Evolutionary conservation across 2,888 invertebrate genomes (phyloP).

Genomic region (Agriopis aurantiaria): DNA sequence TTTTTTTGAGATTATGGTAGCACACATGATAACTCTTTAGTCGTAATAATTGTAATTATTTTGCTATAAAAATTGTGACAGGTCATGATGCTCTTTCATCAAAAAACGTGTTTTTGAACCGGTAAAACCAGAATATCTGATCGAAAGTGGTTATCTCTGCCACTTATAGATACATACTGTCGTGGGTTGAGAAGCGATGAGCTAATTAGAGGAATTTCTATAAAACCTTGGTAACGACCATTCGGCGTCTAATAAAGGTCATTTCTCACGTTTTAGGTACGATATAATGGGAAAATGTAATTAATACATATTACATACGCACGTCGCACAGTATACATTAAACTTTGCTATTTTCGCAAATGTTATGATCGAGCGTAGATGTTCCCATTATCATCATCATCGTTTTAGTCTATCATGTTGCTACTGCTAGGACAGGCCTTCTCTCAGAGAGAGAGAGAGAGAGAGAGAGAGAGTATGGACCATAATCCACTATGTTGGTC

Average conservation of each 20-base stretch:
- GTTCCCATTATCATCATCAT: too few species aligned
- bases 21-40: background rate
- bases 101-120: background rate
- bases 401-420: too few species aligned
- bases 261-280: background rate
- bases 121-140: background rate
- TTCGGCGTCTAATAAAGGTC: background rate
- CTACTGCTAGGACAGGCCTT: too few species aligned
- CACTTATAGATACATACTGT: slow-evolving; percentile 1
- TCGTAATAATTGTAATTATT: background rate
- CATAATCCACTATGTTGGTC: too few species aligned
- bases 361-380: too few species aligned
- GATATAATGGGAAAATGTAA: background rate
- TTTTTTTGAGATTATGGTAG: too few species aligned
- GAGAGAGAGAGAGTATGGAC: too few species aligned
- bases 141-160: background rate
- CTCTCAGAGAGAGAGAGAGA: too few species aligned
- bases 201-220: background rate
- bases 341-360: background rate
- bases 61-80: background rate
- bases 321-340: background rate
- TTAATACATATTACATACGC: too few species aligned
- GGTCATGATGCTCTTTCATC: background rate
- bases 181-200: slow-evolving; percentile 12
- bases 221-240: background rate